These are phyloP conservation scores for Rhingia rostrata DNA, from an alignment of 2,888 invertebrate genomes.

Conservation along the genomic window DNA sequence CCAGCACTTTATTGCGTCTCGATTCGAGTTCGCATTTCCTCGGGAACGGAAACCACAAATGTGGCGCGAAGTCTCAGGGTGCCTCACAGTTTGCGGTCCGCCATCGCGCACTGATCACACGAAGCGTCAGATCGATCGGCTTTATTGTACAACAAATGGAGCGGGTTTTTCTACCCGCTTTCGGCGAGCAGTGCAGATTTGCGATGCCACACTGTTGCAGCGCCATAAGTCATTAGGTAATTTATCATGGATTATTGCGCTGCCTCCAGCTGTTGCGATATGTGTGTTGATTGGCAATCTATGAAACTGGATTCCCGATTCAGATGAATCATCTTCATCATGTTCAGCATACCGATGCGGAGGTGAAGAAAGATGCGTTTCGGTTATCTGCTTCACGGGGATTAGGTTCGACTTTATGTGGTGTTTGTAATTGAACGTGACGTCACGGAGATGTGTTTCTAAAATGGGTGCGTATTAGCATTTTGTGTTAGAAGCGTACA, in stretches of 20 bases:
- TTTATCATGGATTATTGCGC: conserved; percentile 49
- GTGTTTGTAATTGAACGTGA: conserved; percentile 28
- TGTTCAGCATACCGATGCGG: not conserved
- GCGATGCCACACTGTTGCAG: conserved; percentile 17
- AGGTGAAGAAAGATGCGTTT: conserved; percentile 36
- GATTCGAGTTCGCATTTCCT: conserved; percentile 35
- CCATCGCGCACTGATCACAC: not conserved
- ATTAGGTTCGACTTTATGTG: conserved; percentile 6
- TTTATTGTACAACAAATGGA: conserved; percentile 36
- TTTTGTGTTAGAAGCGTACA: not conserved
- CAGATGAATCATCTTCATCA: conserved; percentile 37
- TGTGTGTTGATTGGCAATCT: conserved; percentile 34
- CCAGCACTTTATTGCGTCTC: conserved; percentile 17
- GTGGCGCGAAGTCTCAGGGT: conserved; percentile 31
- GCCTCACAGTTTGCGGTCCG: conserved; percentile 41
- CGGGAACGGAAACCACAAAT: conserved; percentile 61
- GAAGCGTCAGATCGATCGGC: conserved; percentile 56
- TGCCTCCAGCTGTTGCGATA: conserved; percentile 36
- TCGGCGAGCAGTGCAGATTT: conserved; percentile 34
- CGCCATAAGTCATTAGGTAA: conserved; percentile 62
- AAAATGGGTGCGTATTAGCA: conserved; percentile 6
- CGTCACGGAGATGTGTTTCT: conserved; percentile 4
- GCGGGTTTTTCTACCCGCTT: conserved; percentile 31
- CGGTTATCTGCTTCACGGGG: conserved; percentile 35
- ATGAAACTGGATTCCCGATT: conserved; percentile 32